These are phyloP conservation scores for Homarus gammarus DNA, from an alignment of 2,888 invertebrate species.

Conservation along the genomic window DNA sequence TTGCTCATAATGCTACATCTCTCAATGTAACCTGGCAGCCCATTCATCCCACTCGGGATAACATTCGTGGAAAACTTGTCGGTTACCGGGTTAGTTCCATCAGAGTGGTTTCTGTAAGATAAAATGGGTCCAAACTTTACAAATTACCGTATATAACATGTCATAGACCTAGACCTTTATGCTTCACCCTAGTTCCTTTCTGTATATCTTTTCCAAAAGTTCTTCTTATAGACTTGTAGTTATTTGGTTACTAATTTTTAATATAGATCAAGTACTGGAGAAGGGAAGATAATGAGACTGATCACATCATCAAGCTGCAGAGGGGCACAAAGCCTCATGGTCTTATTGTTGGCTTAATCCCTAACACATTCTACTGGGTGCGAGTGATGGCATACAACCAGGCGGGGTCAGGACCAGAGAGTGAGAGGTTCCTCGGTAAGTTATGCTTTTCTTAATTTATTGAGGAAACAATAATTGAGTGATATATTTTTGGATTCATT, in stretches of 20 bases:
- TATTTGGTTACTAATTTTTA: constrained; percentile 84
- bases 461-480: no score
- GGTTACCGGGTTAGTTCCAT: constrained; percentile 88
- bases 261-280: constrained; percentile 93
- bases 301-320: constrained; percentile 89
- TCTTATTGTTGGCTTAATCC: constrained; percentile 93
- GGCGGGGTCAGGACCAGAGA: constrained; percentile 97
- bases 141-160: no score
- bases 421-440: constrained; percentile 88
- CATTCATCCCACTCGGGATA: constrained; percentile 90
- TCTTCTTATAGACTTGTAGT: no score
- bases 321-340: constrained; percentile 91
- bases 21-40: constrained; percentile 95
- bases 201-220: no score
- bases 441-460: background rate
- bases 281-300: constrained; percentile 84
- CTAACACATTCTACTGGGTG: constrained; percentile 94
- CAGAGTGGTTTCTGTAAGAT: background rate
- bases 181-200: no score
- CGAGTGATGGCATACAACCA: constrained; percentile 97
- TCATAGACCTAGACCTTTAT: no score
- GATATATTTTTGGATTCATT: no score
- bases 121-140: background rate
- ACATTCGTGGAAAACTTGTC: constrained; percentile 91
- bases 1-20: constrained; percentile 93